Evolutionary conservation across 2,113 vertebrate species (phyloP), one percentile per base, ranked within the genome.

Genomic region (Alces alces): DNA sequence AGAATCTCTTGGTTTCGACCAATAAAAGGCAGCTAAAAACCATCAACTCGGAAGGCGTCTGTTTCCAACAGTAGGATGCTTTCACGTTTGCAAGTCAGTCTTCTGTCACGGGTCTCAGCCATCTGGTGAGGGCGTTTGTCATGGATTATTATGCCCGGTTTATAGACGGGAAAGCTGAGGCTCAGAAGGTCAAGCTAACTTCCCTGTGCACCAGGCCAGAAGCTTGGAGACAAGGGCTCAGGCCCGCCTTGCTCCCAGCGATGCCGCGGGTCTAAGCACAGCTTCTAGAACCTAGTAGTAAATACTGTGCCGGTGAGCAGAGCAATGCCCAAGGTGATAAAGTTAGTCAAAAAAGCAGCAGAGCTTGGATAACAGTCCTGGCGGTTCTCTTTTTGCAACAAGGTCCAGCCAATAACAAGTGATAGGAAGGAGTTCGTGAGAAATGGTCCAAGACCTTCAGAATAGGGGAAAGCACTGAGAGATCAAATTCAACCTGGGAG

Each of bases 31-130:
- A 66, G 80, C 84, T 89, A 54, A 23, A 85, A 54, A 47, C 19
- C 27, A 21, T 3, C 15, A 33, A 4, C 1, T 36, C 0, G 0
- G 76, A 54, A 30, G 33, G 61, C 66, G 47, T 43, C 50, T 9
- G 84, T 64, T 93, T 50, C 9, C 28, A 5, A 23, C 33, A 19
- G 61, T 15, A 11, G 1, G 54, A 43, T n/a, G 27, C 84, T 45
- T 79, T 61, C 21, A 19, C 4, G 47, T 58, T 43, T 30, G n/a
- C 47, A 50, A 27, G 52, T 79, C 55, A 23, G 33, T 66, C 76
- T 23, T 78, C 76, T n/a, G n/a, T 28, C n/a, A 27, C 2, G 33
- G 30, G 45, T 47, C 54, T 86, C 60, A 25, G 3, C 2, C 13
- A 2, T 12, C 58, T 60, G 82, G 11, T 12, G 15, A 30, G 61